Conservation (phyloP, 2,888 invertebrate species). For the Epinotia demarniana region DNA sequence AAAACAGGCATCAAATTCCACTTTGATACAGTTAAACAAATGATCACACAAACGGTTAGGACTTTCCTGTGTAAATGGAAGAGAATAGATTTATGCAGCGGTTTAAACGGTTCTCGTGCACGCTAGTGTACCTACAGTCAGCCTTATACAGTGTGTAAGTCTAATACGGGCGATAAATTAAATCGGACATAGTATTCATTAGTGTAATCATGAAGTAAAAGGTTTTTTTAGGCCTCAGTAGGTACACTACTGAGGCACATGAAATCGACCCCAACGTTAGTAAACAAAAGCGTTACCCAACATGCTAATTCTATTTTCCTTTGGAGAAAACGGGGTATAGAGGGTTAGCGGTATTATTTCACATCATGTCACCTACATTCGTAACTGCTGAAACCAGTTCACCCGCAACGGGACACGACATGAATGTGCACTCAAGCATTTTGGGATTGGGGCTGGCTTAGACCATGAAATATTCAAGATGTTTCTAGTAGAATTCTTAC, state of each 20-base stretch:
- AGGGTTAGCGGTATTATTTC: not conserved
- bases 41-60: too few species aligned
- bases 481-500: slow-evolving; percentile 3
- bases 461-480: slow-evolving; percentile 6
- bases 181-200: too few species aligned
- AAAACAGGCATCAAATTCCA: too few species aligned
- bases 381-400: slow-evolving; percentile 28
- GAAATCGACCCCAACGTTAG: not conserved
- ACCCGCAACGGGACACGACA: slow-evolving; percentile 22
- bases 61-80: too few species aligned
- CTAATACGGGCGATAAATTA: too few species aligned
- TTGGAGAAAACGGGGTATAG: not conserved
- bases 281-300: slow-evolving; percentile 21
- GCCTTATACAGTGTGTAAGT: too few species aligned
- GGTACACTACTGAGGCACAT: not conserved
- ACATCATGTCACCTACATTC: slow-evolving; percentile 29
- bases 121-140: too few species aligned
- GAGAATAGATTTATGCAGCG: too few species aligned
- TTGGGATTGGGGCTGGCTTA: slow-evolving; percentile 7
- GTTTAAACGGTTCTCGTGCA: too few species aligned
- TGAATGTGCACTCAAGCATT: slow-evolving; percentile 31
- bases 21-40: too few species aligned
- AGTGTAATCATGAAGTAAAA: too few species aligned
- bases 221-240: too few species aligned
- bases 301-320: not conserved